Base-by-base conservation (phyloP, 2,113 vertebrate species). In the Glaucomys volans region DNA sequence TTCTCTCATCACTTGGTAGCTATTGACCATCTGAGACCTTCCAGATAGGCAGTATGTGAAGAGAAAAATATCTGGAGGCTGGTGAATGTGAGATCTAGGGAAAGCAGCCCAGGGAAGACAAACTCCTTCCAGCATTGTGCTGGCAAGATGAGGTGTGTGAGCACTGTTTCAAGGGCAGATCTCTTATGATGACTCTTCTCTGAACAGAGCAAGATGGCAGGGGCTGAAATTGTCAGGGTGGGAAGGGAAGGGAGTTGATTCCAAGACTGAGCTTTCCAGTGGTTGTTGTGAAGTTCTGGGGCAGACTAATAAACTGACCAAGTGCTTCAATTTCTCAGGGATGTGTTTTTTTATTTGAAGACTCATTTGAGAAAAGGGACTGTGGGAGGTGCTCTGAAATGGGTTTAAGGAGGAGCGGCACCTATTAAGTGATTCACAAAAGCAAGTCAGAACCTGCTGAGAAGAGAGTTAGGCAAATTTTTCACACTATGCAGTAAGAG, bases 351-450 rank as follows among this genome's bases (percentile, higher is more conserved):
- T 96, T 54, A 91, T 67, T 9, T 72, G 59, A 30, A 20, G 40
- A 86, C 17, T 93, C 88, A 44, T 71, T 66, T 86, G 93, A 79
- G 82, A 69, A 88, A 66, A 69, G 85, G 50, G 16, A 64, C 57
- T n/a, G 7, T 37, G 12, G 75, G 74, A 85, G 30, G 26, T 17
- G 17, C 10, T 88, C 72, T 76, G 59, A 75, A 42, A n/a, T 62
- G 44, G 40, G 17, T 86, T 88, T 91, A 74, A 66, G 62, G 59
- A 87, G 57, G 47, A 13, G 59, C 6, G 20, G 17, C 20, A 4
- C 11, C 42, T 67, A 75, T 87, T 75, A 80, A 92, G 32, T 62
- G 75, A 95, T 57, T 94, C 94, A 80, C 20, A 28, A 87, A 76
- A 83, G 47, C 75, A 35, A 0, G 0, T 67, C 30, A 18, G 64